Evolutionary conservation across 2,113 vertebrate species (phyloP).

Genomic region (Cyprinus carpio): DNA sequence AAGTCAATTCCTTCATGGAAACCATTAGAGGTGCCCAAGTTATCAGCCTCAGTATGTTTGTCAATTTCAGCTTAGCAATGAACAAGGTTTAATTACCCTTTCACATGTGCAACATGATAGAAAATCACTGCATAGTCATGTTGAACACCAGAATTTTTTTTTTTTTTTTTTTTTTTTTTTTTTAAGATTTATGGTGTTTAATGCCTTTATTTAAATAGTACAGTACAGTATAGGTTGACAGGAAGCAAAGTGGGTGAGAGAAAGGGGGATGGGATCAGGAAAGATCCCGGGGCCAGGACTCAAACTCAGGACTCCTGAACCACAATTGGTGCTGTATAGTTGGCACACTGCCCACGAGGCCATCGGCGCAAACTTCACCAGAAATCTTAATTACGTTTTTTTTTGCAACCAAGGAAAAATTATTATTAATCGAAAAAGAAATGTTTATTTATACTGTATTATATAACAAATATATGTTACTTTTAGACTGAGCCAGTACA

Average conservation of each 20-base stretch:
- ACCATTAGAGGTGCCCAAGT: not conserved
- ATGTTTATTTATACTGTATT: not conserved
- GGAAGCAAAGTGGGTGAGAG: too few relatives aligned
- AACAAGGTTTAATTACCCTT: conserved; percentile 33
- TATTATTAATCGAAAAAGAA: not conserved
- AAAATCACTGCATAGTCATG: not conserved
- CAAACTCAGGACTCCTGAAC: too few relatives aligned
- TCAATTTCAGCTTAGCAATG: conserved; percentile 9
- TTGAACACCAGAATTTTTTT: not conserved
- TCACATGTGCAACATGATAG: not conserved
- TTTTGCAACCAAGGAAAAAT: not conserved
- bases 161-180: too few relatives aligned
- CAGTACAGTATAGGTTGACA: too few relatives aligned
- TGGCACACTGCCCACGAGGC: too few relatives aligned
- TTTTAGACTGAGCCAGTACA: not conserved
- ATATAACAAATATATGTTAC: not conserved
- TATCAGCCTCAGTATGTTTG: conserved; percentile 9
- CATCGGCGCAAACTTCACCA: too few relatives aligned
- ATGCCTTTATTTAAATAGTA: too few relatives aligned
- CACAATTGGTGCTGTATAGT: too few relatives aligned
- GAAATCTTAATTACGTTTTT: not conserved
- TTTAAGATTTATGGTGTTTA: too few relatives aligned
- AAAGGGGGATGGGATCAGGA: too few relatives aligned
- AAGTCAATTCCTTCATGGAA: not conserved
- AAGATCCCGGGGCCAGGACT: too few relatives aligned